These are phyloP conservation scores for Andrena hattorfiana DNA, from an alignment of 2,888 invertebrate genomes.

Conservation along the genomic window DNA sequence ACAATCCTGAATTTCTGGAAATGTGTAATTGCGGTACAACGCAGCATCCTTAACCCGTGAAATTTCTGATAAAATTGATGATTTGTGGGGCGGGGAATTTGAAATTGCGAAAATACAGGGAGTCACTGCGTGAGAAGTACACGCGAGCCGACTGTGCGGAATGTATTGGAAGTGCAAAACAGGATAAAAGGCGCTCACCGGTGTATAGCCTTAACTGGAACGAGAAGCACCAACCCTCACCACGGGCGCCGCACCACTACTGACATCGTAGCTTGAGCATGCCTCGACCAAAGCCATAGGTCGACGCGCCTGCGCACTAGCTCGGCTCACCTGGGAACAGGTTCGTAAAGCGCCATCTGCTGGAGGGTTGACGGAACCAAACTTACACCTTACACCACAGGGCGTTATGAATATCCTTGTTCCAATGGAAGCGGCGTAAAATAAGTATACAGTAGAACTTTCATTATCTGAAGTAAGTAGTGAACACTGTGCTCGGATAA, in stretches of 20 bases:
- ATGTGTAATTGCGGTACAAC: constrained; percentile 5
- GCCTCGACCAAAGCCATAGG: constrained; percentile 36
- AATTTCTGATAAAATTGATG: background rate
- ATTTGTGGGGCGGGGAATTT: no score
- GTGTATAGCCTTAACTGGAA: constrained; percentile 30
- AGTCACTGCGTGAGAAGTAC: background rate
- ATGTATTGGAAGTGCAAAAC: background rate
- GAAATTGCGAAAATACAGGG: background rate
- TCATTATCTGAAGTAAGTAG: no score
- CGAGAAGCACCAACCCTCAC: constrained; percentile 35
- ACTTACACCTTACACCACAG: no score
- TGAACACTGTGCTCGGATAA: no score
- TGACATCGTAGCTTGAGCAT: constrained; percentile 72
- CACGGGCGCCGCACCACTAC: constrained; percentile 67
- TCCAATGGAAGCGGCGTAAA: no score
- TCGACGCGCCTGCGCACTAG: constrained; percentile 24
- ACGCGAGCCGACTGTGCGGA: background rate
- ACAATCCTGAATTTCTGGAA: constrained; percentile 23
- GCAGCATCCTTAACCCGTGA: constrained; percentile 26
- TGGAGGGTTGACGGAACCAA: constrained; percentile 11
- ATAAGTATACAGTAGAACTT: no score
- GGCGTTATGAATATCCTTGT: no score
- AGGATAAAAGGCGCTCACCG: constrained; percentile 47
- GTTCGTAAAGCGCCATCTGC: constrained; percentile 28
- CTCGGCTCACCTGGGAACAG: constrained; percentile 31